Percentiles rank a stretch among this genome's conserved stretches.
phyloP scores from a whole-genome alignment of 2,113 vertebrate species.

The Rhabdomys dilectus region DNA sequence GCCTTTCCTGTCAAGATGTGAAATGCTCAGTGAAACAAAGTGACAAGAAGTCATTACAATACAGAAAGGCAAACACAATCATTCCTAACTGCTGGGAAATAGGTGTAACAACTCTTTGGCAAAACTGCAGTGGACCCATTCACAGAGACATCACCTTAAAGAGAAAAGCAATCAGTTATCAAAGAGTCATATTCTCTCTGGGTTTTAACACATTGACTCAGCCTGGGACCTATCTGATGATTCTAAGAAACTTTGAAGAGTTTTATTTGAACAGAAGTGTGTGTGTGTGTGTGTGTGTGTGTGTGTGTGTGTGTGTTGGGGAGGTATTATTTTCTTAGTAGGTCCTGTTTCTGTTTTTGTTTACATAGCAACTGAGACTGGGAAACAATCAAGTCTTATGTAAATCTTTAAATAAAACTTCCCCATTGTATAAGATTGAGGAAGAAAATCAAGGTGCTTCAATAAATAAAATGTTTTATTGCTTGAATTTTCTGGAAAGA shows the following conservation, averaged over 20 bases:
- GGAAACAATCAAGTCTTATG: background rate
- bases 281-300: no score
- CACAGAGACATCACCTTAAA: background rate
- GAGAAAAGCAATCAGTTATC: background rate
- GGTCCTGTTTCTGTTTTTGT: background rate
- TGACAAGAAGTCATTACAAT: background rate
- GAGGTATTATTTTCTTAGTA: background rate
- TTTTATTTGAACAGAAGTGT: background rate
- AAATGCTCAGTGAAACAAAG: background rate
- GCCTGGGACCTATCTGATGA: background rate
- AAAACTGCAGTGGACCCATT: background rate
- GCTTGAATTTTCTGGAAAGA: background rate
- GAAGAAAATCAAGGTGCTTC: background rate
- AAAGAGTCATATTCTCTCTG: background rate
- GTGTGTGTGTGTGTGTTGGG: no score
- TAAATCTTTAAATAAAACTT: constrained; percentile 10
- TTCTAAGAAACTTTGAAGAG: background rate
- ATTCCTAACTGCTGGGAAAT: background rate
- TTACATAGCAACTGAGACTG: background rate
- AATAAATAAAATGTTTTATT: background rate
- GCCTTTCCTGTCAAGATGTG: background rate
- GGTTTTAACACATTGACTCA: background rate
- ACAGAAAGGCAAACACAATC: background rate
- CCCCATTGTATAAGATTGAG: background rate
- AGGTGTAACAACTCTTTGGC: background rate